phyloP scores from a whole-genome alignment of 1,140 invertebrate genomes.

The Zeugodacus cucurbitae region DNA sequence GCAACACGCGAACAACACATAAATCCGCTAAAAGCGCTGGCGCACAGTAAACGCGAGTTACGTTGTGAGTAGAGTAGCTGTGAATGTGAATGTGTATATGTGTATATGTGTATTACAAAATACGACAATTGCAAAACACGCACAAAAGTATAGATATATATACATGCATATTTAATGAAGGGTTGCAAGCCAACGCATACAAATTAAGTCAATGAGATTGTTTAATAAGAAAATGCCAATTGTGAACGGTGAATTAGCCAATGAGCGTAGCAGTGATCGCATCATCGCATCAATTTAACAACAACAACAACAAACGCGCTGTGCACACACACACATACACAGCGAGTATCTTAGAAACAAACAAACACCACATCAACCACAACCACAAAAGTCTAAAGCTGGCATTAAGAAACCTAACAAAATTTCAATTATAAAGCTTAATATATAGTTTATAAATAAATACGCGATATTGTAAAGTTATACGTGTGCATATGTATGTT shows the following conservation, averaged over 20 bases:
- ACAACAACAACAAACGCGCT: background rate
- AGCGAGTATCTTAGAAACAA: background rate
- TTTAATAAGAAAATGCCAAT: background rate
- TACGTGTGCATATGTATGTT: no score
- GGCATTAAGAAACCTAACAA: background rate
- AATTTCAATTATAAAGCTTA: background rate
- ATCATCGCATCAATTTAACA: background rate
- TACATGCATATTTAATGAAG: background rate
- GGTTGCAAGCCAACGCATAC: background rate
- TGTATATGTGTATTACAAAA: background rate
- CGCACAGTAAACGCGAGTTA: conserved; percentile 40
- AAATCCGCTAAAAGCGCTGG: background rate
- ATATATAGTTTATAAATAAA: background rate
- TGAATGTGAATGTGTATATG: background rate
- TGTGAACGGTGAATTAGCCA: background rate
- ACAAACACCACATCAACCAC: no score
- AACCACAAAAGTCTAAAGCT: background rate
- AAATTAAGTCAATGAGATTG: background rate
- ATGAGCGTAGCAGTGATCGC: background rate
- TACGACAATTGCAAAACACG: background rate
- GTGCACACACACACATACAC: background rate
- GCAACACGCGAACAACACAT: background rate
- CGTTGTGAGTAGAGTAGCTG: background rate
- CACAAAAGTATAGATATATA: background rate
- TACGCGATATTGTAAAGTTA: background rate